These are phyloP conservation scores for Sylvietta virens DNA, from an alignment of 2,113 vertebrate genomes.

Conservation along the genomic window DNA sequence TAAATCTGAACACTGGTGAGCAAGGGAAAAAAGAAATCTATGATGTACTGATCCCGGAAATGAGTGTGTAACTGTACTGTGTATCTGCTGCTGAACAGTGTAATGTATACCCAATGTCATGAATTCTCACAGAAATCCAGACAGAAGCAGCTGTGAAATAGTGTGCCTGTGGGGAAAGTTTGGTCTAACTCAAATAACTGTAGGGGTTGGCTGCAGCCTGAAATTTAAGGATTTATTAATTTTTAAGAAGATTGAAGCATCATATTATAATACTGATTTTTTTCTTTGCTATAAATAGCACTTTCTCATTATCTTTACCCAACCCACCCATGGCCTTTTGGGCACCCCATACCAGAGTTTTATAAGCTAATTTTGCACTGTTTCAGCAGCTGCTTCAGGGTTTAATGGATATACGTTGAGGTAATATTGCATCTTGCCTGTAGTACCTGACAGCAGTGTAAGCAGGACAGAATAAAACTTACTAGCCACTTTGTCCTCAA, in stretches of 20 bases:
- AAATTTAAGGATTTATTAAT: background rate
- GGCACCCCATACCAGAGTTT: background rate
- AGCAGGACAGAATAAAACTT: background rate
- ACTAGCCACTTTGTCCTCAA: background rate
- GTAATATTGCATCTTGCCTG: background rate
- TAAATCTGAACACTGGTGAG: background rate
- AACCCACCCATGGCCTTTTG: background rate
- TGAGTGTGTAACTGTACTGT: background rate
- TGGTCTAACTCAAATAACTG: background rate
- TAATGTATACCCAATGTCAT: background rate
- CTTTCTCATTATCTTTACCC: background rate
- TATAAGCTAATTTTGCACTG: background rate
- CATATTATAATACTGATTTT: background rate
- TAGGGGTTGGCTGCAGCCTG: background rate
- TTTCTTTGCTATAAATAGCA: background rate
- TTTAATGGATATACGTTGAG: background rate
- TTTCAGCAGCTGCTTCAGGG: background rate
- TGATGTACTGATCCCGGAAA: background rate
- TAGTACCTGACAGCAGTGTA: background rate
- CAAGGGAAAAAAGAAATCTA: background rate
- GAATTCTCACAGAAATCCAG: background rate
- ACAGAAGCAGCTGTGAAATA: background rate
- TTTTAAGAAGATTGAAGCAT: background rate
- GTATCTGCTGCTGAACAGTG: fast-evolving
- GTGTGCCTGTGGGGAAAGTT: background rate